Conservation (phyloP, 2,113 vertebrate species). For the Malurus cyaneus region DNA sequence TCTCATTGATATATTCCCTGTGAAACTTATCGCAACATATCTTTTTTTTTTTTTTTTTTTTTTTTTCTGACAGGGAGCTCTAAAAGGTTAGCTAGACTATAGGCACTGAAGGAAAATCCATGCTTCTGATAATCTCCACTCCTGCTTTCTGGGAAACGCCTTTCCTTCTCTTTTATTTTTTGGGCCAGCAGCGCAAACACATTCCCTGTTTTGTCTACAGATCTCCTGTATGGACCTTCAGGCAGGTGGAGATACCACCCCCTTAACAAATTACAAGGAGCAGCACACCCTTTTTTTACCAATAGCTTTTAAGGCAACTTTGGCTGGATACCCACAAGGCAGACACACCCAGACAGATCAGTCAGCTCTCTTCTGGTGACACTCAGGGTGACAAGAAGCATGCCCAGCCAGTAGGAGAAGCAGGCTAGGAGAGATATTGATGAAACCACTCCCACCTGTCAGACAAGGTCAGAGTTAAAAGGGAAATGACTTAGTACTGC, state of each 20-base stretch:
- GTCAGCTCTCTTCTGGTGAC: not conserved
- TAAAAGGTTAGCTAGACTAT: not conserved
- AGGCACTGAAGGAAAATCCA: not conserved
- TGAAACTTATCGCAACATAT: not conserved
- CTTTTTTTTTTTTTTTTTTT: not conserved
- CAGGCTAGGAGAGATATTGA: not conserved
- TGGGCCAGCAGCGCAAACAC: not conserved
- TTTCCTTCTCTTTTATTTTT: not conserved
- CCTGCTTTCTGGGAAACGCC: not conserved
- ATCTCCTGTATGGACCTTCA: not conserved
- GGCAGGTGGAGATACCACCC: accelerated
- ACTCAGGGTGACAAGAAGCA: accelerated
- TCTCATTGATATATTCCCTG: not conserved
- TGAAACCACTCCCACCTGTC: not conserved
- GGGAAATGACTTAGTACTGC: not conserved
- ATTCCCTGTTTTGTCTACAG: not conserved
- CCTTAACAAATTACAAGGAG: not conserved
- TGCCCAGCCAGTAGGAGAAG: not conserved
- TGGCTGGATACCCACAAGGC: not conserved
- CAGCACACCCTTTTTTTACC: not conserved
- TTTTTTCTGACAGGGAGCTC: not conserved
- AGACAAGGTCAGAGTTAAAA: not conserved
- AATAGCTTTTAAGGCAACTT: not conserved
- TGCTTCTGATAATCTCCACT: not conserved
- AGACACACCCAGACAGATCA: not conserved